A percentile compares a stretch with the other conserved stretches of the same genome.
phyloP scores from a whole-genome alignment of 2,797 vertebrate species.

The Tolypeutes matacus region DNA sequence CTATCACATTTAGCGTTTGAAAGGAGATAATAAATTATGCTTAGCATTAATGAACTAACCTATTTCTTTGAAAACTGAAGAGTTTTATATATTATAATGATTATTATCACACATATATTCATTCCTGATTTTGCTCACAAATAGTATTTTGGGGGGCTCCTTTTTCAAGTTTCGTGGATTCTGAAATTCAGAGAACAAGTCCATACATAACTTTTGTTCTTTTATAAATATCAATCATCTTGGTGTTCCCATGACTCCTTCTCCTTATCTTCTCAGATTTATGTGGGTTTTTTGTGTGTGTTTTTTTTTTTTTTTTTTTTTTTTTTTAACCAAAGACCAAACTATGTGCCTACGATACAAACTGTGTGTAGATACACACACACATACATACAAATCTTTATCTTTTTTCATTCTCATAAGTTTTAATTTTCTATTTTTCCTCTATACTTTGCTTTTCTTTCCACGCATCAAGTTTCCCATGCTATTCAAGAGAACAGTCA shows the following conservation, averaged over 20 bases:
- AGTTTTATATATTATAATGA: background rate
- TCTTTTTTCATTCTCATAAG: conserved; percentile 28
- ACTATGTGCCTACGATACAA: background rate
- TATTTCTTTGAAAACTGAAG: background rate
- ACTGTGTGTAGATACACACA: background rate
- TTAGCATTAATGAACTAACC: conserved; percentile 38
- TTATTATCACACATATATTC: background rate
- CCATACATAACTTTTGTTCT: background rate
- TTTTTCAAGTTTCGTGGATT: conserved; percentile 28
- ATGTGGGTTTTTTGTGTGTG: too few relatives aligned
- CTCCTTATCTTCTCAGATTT: background rate
- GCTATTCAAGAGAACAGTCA: too few relatives aligned
- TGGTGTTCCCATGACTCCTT: background rate
- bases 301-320: too few relatives aligned
- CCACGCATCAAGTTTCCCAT: background rate
- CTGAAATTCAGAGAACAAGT: conserved; percentile 16
- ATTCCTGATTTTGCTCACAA: conserved; percentile 25
- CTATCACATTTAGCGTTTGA: background rate
- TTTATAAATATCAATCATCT: background rate
- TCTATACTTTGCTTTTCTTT: conserved; percentile 4
- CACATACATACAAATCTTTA: background rate
- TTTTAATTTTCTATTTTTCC: conserved; percentile 39
- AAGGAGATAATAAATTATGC: background rate
- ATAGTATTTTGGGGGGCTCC: background rate
- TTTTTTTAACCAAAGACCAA: background rate